Evolutionary conservation across 2,888 invertebrate species (phyloP).

Genomic region (Lithophane socia): DNA sequence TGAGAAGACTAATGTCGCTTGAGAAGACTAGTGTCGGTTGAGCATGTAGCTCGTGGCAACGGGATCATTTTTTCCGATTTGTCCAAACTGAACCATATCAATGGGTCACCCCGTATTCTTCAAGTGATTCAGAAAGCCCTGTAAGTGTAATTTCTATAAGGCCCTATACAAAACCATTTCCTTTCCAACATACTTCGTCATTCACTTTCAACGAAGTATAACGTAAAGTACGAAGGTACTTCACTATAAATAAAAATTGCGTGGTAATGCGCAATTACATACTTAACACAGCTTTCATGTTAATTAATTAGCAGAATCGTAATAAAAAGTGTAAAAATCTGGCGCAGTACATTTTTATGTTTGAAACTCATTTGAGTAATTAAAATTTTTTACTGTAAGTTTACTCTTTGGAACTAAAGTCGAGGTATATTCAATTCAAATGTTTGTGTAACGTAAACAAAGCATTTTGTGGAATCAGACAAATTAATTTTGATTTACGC

Average conservation of each 20-base stretch:
- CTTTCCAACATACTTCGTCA: background rate
- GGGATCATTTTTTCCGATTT: background rate
- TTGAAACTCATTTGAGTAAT: conserved; percentile 22
- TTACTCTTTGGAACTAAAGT: background rate
- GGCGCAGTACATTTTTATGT: conserved; percentile 25
- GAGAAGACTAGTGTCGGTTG: no score
- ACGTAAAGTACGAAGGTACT: background rate
- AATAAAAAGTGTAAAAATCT: conserved; percentile 32
- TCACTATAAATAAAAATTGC: conserved; percentile 20
- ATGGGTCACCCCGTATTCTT: background rate
- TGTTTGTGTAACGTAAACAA: background rate
- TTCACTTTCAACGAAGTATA: background rate
- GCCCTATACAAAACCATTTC: background rate
- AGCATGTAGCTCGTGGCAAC: no score
- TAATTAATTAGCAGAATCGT: conserved; percentile 34
- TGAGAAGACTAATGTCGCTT: no score
- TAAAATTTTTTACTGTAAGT: background rate
- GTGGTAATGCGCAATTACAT: conserved; percentile 28
- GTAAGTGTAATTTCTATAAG: background rate
- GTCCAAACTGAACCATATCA: background rate
- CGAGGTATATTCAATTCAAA: background rate
- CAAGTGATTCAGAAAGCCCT: background rate
- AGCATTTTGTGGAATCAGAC: background rate
- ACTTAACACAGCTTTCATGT: conserved; percentile 17
- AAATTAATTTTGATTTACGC: background rate